Evolutionary conservation across 2,113 vertebrate species (phyloP).

Genomic region (Meriones unguiculatus): DNA sequence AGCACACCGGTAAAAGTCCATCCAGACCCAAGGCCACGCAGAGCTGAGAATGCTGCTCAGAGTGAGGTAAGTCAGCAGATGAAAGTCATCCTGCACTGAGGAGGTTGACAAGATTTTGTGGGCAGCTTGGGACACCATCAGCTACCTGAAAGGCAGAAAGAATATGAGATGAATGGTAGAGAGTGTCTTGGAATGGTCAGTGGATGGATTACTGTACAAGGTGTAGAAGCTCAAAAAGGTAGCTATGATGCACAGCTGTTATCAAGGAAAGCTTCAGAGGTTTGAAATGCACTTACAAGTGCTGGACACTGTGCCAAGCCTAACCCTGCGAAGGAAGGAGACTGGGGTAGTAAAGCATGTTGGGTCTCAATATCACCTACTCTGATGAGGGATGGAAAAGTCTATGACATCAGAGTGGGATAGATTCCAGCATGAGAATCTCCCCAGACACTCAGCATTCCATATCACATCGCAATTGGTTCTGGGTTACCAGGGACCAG

Average conservation of each 20-base stretch:
- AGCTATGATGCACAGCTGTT: conserved; percentile 96
- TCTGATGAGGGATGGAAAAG: conserved; percentile 94
- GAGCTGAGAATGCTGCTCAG: conserved; percentile 11
- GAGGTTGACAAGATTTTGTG: no score
- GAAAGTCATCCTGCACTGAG: background rate
- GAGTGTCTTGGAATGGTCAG: conserved; percentile 92
- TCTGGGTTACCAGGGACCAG: conserved; percentile 87
- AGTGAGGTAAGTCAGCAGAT: conserved; percentile 45
- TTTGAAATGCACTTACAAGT: conserved; percentile 92
- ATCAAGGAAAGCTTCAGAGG: conserved; percentile 95
- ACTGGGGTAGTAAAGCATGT: conserved; percentile 97
- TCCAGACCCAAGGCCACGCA: conserved; percentile 60
- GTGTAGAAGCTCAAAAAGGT: conserved; percentile 95
- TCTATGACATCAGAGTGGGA: conserved; percentile 97
- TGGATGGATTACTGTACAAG: conserved; percentile 94
- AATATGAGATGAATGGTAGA: conserved; percentile 91
- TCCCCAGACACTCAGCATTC: conserved; percentile 94
- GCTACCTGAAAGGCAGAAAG: background rate
- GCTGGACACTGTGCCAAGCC: conserved; percentile 94
- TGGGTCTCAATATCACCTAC: conserved; percentile 95
- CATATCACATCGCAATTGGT: conserved; percentile 95
- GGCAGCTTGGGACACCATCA: background rate
- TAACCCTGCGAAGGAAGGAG: conserved; percentile 93
- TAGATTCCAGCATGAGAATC: conserved; percentile 92
- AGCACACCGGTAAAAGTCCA: conserved; percentile 51